phyloP scores from a whole-genome alignment of 35 echinoderm and acorn worm species.

The Holothuria glaberrima region DNA sequence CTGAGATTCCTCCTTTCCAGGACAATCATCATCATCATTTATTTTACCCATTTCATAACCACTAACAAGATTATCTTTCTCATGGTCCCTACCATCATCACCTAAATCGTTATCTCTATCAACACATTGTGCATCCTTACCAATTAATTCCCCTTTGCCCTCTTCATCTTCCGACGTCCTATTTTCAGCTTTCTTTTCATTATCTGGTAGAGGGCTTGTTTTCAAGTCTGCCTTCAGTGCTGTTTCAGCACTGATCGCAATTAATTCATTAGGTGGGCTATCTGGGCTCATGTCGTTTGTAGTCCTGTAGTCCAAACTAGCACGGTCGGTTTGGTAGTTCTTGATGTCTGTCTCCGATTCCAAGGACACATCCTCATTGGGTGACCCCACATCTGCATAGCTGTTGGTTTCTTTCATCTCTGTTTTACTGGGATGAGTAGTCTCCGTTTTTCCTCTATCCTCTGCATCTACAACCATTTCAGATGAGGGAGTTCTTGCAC shows the following conservation, averaged over 20 bases:
- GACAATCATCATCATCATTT: background rate
- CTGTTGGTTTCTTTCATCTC: background rate
- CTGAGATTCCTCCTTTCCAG: background rate
- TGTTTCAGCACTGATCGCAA: background rate
- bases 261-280: constrained; percentile 30
- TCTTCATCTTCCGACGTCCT: constrained; percentile 22
- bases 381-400: background rate
- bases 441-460: background rate
- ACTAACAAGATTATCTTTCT: background rate
- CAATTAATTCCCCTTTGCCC: constrained; percentile 25
- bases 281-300: constrained; percentile 26
- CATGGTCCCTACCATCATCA: background rate
- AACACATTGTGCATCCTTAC: constrained; percentile 32
- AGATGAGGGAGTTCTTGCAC: background rate
- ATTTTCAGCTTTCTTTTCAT: background rate
- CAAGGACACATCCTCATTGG: background rate
- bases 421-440: background rate
- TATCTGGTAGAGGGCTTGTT: background rate
- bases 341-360: background rate
- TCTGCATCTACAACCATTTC: constrained; percentile 9
- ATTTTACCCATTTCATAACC: background rate
- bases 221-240: background rate
- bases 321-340: background rate
- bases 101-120: background rate
- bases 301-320: constrained; percentile 38